Percentiles rank a stretch among this genome's conserved stretches.
phyloP scores from a whole-genome alignment of 2,888 invertebrate genomes.

The Aporophyla lueneburgensis region DNA sequence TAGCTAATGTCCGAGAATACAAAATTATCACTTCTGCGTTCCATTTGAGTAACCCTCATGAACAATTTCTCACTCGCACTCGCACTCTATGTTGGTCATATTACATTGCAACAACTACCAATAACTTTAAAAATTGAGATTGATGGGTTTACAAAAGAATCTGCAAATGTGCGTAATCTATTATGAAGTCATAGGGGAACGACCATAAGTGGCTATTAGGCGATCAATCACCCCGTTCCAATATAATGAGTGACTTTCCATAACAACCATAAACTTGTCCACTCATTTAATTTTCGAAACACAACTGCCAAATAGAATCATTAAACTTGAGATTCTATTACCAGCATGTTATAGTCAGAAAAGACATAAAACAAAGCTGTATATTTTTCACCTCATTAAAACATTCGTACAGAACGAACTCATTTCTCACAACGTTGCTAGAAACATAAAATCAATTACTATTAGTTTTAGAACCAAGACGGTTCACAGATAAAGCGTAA shows the following conservation, averaged over 20 bases:
- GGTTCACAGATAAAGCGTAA: constrained; percentile 80
- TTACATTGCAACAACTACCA: constrained; percentile 18
- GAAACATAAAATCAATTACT: constrained; percentile 84
- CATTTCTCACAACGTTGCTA: constrained; percentile 72
- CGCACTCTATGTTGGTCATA: constrained; percentile 13
- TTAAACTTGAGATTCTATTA: constrained; percentile 53
- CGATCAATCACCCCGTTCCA: constrained; percentile 57
- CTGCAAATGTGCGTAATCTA: constrained; percentile 42
- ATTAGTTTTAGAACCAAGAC: constrained; percentile 79
- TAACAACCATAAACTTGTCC: constrained; percentile 31
- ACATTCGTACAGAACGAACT: constrained; percentile 60
- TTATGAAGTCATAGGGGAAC: constrained; percentile 57
- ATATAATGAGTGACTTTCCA: constrained; percentile 36
- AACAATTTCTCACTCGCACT: constrained; percentile 18
- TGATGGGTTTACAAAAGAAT: constrained; percentile 49
- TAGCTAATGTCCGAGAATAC: not conserved
- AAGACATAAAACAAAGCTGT: constrained; percentile 54
- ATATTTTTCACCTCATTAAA: constrained; percentile 66
- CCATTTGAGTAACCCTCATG: not conserved
- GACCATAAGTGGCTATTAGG: constrained; percentile 38
- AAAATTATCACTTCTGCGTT: not conserved
- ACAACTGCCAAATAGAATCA: constrained; percentile 33
- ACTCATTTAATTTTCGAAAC: constrained; percentile 37
- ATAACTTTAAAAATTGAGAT: constrained; percentile 57
- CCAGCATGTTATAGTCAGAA: constrained; percentile 41